Base-by-base conservation (phyloP, 1,140 invertebrate genomes). In the Pygmarrhopalites habei region DNA sequence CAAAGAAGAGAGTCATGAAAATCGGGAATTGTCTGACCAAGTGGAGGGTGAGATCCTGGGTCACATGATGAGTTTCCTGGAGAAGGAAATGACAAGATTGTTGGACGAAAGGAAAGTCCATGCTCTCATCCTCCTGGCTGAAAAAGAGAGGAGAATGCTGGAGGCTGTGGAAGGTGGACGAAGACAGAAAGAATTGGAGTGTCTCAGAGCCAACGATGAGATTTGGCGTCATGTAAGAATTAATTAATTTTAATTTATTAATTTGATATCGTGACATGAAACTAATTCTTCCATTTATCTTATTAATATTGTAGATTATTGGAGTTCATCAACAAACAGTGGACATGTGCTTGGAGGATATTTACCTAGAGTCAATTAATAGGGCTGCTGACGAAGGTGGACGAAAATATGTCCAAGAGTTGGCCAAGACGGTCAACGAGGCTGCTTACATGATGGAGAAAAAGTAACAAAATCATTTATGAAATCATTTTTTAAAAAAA, bases 61-160 rank as follows among this genome's bases (percentile, higher is more conserved):
- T 1, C 80, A 81, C 17, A 80, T 83, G 56, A 71, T 89, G 58
- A 84, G 87, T 74, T 87, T 85, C 76, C 75, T 90, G 19, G 85
- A 83, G 73, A 88, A 89, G 75, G 86, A 89, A 76, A 73, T 89
- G 53, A 74, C 82, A 51, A 79, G 85, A 65, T 75, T 89, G 12
- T 78, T 85, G 60, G 85, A 88, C 64, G 87, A 90, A 75, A 76
- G 85, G 19, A 78, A 80, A 59, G 83, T 84, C 19, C 86, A 89
- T 69, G 85, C 84, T 2, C 83, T 85, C 70, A 81, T 82, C 23
- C 78, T 88, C 69, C 65, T 87, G 35, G 82, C 80, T 67, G 85
- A 88, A 71, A 75, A 84, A 53, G 82, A 86, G 66, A 79, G 85
- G 62, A 72, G 80, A 26, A 81, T 82, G 71, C 76, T 83, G n/a